These are phyloP conservation scores for Heliothis subflexa DNA, from an alignment of 1,140 invertebrate species.

Conservation along the genomic window DNA sequence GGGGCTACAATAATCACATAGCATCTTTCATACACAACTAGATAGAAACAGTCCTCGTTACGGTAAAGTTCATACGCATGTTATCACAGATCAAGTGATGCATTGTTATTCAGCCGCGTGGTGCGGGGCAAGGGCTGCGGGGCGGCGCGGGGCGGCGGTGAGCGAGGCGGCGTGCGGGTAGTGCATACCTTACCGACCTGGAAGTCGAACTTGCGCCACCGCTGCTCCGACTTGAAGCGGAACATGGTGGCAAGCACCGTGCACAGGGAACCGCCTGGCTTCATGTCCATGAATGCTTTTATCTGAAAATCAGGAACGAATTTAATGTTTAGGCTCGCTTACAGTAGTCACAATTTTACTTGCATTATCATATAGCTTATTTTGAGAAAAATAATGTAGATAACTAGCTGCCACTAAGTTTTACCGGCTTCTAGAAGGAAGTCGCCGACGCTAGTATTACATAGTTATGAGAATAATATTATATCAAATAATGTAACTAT, in stretches of 20 bases:
- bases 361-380: too few species aligned
- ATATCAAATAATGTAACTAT: too few species aligned
- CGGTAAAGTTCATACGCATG: constrained; percentile 42
- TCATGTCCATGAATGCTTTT: constrained; percentile 98
- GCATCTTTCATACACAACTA: too few species aligned
- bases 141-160: constrained; percentile 57
- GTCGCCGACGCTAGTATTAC: too few species aligned
- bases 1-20: too few species aligned
- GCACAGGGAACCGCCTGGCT: constrained; percentile 96
- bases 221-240: constrained; percentile 98
- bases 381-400: too few species aligned
- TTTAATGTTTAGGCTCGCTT: background rate
- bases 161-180: constrained; percentile 66
- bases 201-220: constrained; percentile 97
- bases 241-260: constrained; percentile 97
- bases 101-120: constrained; percentile 64
- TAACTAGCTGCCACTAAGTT: too few species aligned
- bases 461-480: too few species aligned
- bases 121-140: constrained; percentile 54
- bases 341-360: too few species aligned
- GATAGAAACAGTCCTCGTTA: background rate
- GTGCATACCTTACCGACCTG: constrained; percentile 92
- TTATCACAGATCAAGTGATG: constrained; percentile 53
- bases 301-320: constrained; percentile 84
- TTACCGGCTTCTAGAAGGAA: too few species aligned